Percentiles rank a stretch among this genome's conserved stretches.
phyloP scores from a whole-genome alignment of 92 coral and sea anemone species.

The Actinernus sp. region DNA sequence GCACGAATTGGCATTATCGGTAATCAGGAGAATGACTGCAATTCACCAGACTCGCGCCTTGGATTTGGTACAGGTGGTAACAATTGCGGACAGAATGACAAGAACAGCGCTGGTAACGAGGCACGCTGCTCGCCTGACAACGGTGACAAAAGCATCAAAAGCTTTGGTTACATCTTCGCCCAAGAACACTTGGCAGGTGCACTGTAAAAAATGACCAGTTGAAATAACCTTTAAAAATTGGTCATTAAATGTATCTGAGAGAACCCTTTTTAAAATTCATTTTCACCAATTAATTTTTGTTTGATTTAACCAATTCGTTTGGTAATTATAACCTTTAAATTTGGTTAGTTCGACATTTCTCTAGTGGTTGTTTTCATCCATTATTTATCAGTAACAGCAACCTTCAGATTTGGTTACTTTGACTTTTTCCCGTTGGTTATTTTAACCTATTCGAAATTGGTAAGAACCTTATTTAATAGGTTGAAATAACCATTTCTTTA shows the following conservation, averaged over 20 bases:
- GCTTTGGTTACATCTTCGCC: conserved; percentile 22
- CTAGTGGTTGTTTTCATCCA: too few relatives aligned
- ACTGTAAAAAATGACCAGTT: conserved; percentile 36
- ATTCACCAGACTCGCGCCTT: conserved; percentile 44
- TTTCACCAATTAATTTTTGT: conserved; percentile 1
- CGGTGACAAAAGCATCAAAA: conserved; percentile 23
- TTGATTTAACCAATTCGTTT: too few relatives aligned
- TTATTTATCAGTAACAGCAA: too few relatives aligned
- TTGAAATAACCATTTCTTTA: too few relatives aligned
- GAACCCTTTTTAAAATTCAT: too few relatives aligned
- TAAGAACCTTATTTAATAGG: too few relatives aligned
- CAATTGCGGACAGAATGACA: conserved; percentile 17
- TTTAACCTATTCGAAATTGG: too few relatives aligned
- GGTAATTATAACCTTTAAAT: too few relatives aligned
- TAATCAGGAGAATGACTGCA: conserved; percentile 48
- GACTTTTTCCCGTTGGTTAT: too few relatives aligned
- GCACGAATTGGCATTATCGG: conserved; percentile 49
- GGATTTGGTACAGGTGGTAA: conserved; percentile 51
- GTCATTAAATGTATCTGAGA: too few relatives aligned
- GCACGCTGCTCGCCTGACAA: conserved; percentile 38
- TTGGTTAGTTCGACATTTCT: too few relatives aligned
- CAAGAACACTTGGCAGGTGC: conserved; percentile 4
- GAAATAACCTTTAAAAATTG: conserved; percentile 7
- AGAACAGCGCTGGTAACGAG: conserved; percentile 46
- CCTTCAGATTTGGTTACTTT: too few relatives aligned